Evolutionary conservation across 30 jellyfish, hydroid and myxozoan genomes (phyloP).

Genomic region (Hydractinia symbiolongicarpus): DNA sequence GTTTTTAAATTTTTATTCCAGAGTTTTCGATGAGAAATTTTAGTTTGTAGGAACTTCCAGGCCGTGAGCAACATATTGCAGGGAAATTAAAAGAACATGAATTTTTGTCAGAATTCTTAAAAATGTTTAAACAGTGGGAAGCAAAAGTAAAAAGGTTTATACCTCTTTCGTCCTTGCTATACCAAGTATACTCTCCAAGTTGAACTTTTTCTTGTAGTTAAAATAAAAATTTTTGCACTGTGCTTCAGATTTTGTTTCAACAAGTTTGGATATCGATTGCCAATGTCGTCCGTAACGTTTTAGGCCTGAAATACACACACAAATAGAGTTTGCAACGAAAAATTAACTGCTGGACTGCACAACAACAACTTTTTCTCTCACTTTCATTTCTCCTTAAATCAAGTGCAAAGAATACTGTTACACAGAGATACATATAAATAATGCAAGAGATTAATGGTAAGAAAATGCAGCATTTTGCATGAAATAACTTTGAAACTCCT

Average conservation of each 20-base stretch:
- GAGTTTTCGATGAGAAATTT: too few relatives aligned
- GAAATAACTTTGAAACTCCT: too few relatives aligned
- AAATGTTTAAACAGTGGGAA: not conserved
- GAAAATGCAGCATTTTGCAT: not conserved
- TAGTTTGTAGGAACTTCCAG: too few relatives aligned
- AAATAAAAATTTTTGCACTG: conserved; percentile 94
- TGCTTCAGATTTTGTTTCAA: conserved; percentile 85
- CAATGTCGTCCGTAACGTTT: conserved; percentile 75
- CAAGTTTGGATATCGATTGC: conserved; percentile 81
- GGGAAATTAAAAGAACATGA: too few relatives aligned
- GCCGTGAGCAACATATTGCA: too few relatives aligned
- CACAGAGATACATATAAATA: not conserved
- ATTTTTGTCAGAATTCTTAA: too few relatives aligned
- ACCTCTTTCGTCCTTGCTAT: conserved; percentile 37
- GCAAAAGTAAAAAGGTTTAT: not conserved
- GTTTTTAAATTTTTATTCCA: too few relatives aligned
- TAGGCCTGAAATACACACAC: conserved; percentile 43
- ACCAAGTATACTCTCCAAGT: conserved; percentile 89
- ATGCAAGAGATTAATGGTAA: not conserved
- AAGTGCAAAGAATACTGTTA: not conserved
- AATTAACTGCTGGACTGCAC: too few relatives aligned
- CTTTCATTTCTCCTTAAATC: not conserved
- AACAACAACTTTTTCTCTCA: not conserved
- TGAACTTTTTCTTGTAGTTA: conserved; percentile 86
- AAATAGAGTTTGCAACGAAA: not conserved